Base-by-base conservation (phyloP, 2,888 invertebrate genomes). In the Plebejus melissa region DNA sequence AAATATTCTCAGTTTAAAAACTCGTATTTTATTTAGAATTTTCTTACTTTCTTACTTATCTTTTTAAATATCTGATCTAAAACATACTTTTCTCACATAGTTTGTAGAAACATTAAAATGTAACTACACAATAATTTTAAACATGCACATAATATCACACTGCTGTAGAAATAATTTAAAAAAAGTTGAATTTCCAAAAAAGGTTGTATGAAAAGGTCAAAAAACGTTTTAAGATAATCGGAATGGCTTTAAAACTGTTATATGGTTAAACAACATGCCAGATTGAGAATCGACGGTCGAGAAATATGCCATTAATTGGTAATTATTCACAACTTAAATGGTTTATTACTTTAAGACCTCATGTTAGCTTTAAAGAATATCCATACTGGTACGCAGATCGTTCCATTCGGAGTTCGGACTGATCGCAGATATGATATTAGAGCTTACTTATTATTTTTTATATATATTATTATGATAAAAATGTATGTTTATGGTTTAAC, bases 181-280 rank as follows among this genome's bases (percentile, higher is more conserved):
- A 22, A 22, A n/a, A n/a, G 4, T 70, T 22, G 41, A 38, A 70
- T 38, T 54, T 22, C 70, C 70, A 7, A 41, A 41, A 70, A 69
- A 41, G n/a, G 38, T 70, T 11, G n/a, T 70, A 41, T n/a, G 28
- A 5, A 70, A 69, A 70, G 70, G 70, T 70, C 70, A 70, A 70
- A 41, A 41, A 41, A 38, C 70, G 1, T 41, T 70, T 70, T 70
- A 16, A 41, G 69, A 38, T 69, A 69, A 32, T 69, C 38, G 16
- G 69, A 41, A 70, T 41, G n/a, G 11, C 38, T 32, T 60, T 58
- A 58, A 58, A 60, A 65, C 65, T 65, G 32, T 65, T 32, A 13
- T 36, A 65, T 65, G 32, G 65, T 32, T 13, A 32, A 13, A 65
- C 65, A 32, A 65, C 32, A 28, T 65, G 32, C 65, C 65, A 65